Evolutionary conservation across 2,888 invertebrate genomes (phyloP).

Genomic region (Lycaena phlaeas): DNA sequence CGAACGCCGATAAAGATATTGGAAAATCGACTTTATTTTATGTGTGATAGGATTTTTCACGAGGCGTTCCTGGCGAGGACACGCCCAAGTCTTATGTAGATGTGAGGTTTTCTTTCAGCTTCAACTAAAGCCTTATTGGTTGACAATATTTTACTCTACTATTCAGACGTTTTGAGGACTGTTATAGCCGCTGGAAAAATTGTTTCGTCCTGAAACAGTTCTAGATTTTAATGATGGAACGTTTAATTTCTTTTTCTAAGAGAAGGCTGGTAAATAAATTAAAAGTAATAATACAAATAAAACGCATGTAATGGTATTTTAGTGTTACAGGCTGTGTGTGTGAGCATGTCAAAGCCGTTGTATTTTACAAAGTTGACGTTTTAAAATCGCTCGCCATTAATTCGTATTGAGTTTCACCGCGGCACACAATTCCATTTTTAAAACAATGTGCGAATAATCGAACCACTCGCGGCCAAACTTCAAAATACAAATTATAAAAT

Average conservation of each 20-base stretch:
- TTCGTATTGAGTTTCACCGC: constrained; percentile 66
- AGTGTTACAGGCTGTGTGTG: constrained; percentile 1
- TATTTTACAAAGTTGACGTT: constrained; percentile 22
- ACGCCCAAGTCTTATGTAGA: constrained; percentile 65
- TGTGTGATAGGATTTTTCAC: constrained; percentile 45
- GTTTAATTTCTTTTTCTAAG: background rate
- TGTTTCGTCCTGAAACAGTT: background rate
- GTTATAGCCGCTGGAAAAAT: constrained; percentile 1
- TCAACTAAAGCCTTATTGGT: constrained; percentile 36
- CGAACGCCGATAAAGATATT: constrained; percentile 63
- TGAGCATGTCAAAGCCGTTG: constrained; percentile 6
- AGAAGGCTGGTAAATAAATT: no score
- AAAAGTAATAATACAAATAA: no score
- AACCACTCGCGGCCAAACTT: constrained; percentile 25
- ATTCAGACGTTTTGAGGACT: constrained; percentile 2
- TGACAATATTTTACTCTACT: constrained; percentile 21
- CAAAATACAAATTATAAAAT: constrained; percentile 29
- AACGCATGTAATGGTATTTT: no score
- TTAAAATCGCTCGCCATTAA: constrained; percentile 54
- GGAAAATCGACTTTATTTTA: constrained; percentile 64
- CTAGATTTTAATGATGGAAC: background rate
- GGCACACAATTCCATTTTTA: constrained; percentile 31
- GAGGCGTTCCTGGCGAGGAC: constrained; percentile 53
- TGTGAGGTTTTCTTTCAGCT: constrained; percentile 37
- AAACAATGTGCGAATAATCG: constrained; percentile 34